Conservation (phyloP, 2,888 invertebrate genomes). For the Mylabris sibirica region DNA sequence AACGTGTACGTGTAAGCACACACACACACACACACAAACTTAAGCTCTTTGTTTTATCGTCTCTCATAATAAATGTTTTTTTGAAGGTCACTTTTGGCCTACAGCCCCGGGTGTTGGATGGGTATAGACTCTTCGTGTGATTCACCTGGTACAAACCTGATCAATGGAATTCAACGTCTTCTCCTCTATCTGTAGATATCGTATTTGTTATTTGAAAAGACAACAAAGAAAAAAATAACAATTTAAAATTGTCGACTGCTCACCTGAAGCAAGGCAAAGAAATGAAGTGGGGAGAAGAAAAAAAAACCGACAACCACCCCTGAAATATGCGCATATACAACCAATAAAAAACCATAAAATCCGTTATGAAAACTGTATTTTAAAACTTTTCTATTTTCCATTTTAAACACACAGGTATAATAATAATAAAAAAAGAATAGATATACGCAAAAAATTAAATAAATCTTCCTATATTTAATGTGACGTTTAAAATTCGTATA, state of each 20-base stretch:
- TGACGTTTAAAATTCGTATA: constrained; percentile 35
- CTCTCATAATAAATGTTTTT: constrained; percentile 49
- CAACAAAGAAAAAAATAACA: neutral
- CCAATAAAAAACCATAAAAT: constrained; percentile 27
- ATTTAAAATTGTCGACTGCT: neutral
- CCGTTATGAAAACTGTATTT: constrained; percentile 29
- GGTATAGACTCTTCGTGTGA: constrained; percentile 32
- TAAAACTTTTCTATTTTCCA: constrained; percentile 15
- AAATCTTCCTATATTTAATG: constrained; percentile 8
- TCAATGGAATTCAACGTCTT: constrained; percentile 49
- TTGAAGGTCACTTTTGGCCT: constrained; percentile 59
- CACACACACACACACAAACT: neutral
- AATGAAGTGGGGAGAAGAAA: neutral
- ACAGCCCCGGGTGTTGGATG: constrained; percentile 51
- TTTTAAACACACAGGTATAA: neutral
- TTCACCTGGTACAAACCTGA: constrained; percentile 47
- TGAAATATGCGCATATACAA: constrained; percentile 27
- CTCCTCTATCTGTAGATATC: neutral
- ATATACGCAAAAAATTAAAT: neutral
- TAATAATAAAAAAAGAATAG: neutral
- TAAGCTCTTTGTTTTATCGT: constrained; percentile 48
- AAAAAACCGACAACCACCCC: neutral
- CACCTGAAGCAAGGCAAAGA: too few relatives aligned
- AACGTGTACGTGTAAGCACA: neutral
- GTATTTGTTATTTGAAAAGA: neutral